A percentile compares a stretch with the other conserved stretches of the same genome.
Conservation (phyloP, 1,140 invertebrate species). For the Lamellibrachia luymesi region DNA sequence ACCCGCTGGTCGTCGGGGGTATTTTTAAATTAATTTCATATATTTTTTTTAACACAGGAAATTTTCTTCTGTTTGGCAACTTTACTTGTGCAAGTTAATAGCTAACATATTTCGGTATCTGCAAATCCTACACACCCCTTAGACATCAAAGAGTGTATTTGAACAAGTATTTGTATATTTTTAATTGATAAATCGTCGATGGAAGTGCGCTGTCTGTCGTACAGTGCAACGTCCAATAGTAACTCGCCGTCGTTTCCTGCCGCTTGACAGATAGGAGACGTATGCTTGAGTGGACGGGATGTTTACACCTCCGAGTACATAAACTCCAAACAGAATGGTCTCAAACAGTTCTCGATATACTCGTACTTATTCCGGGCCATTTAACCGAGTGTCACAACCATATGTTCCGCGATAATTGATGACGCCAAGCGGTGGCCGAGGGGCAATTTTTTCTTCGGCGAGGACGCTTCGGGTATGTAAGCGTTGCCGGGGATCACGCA, state of each 20-base stretch:
- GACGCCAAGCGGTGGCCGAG: not conserved
- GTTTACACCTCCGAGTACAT: not conserved
- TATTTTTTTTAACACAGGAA: not conserved
- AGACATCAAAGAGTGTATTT: not conserved
- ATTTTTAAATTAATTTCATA: not conserved
- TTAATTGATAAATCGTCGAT: not conserved
- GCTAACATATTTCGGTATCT: not conserved
- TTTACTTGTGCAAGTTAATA: not conserved
- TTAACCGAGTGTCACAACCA: not conserved
- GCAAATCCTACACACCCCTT: not conserved
- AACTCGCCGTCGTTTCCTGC: not conserved
- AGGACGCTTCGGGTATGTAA: not conserved
- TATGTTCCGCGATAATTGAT: constrained; percentile 1
- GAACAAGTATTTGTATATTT: not conserved
- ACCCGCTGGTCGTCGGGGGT: not conserved
- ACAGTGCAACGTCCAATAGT: not conserved
- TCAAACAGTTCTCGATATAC: not conserved
- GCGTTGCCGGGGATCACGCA: not conserved
- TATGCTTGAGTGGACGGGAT: not conserved
- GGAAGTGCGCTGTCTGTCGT: not conserved
- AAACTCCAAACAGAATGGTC: not conserved
- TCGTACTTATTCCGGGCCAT: not conserved
- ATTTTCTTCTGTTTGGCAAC: not conserved
- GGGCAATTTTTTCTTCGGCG: not conserved
- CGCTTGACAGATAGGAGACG: not conserved